Conservation (phyloP, 2,797 vertebrate genomes). For the Pseudochirops cupreus region DNA sequence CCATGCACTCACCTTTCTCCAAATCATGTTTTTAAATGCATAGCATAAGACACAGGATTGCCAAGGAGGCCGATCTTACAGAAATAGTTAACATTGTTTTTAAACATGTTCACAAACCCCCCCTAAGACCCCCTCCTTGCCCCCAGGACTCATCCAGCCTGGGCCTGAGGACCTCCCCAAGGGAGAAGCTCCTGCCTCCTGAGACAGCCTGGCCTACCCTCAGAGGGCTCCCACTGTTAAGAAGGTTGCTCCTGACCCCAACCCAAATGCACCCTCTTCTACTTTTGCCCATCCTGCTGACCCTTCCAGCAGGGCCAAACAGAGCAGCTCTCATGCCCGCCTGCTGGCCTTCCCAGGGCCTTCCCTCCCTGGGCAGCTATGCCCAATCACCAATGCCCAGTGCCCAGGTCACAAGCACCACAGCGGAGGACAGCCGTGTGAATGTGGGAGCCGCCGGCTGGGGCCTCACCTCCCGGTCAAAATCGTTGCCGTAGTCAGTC, state of each 20-base stretch:
- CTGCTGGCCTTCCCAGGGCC: no score
- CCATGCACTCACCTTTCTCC: not conserved
- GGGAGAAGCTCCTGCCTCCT: not conserved
- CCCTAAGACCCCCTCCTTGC: not conserved
- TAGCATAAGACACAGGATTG: not conserved
- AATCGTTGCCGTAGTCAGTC: slow-evolving; percentile 68
- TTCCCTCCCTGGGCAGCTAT: no score
- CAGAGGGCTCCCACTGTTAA: not conserved
- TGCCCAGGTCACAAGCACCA: no score
- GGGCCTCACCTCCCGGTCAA: slow-evolving; percentile 70
- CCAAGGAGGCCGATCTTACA: not conserved
- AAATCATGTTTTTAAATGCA: not conserved
- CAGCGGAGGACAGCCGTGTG: no score
- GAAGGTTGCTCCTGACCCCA: not conserved
- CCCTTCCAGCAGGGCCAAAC: no score
- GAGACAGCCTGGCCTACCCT: not conserved
- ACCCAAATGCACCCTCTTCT: not conserved
- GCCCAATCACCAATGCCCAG: no score
- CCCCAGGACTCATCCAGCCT: not conserved
- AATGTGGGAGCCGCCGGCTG: not conserved
- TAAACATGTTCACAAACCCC: not conserved
- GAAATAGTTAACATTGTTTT: not conserved
- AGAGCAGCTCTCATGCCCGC: no score
- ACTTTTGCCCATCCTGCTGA: not conserved
- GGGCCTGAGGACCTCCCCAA: not conserved